Evolutionary conservation across 2,113 vertebrate genomes (phyloP).

Genomic region (Microtus richardsoni): DNA sequence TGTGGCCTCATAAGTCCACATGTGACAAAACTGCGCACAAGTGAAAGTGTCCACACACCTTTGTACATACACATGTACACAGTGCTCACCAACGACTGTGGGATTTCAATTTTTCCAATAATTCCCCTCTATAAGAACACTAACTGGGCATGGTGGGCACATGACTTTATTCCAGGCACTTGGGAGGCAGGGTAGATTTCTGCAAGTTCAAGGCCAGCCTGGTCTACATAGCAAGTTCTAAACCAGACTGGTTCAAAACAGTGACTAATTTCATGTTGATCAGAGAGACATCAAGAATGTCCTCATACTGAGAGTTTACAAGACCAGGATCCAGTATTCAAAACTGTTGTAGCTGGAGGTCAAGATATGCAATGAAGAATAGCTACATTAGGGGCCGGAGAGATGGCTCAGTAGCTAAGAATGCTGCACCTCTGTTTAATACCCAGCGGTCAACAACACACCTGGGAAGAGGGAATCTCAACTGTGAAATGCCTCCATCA

Average conservation of each 20-base stretch:
- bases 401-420: not conserved
- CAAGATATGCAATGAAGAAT: constrained; percentile 53
- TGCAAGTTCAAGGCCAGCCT: not conserved
- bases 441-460: not conserved
- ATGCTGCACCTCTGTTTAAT: not conserved
- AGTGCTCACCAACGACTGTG: not conserved
- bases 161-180: not conserved
- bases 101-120: not conserved
- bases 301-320: not conserved
- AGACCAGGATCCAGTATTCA: not conserved
- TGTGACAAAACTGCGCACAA: not conserved
- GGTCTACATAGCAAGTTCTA: not conserved
- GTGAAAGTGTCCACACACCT: not conserved
- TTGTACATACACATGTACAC: not conserved
- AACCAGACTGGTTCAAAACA: not conserved
- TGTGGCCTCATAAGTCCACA: not conserved
- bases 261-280: not conserved
- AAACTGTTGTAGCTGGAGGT: not conserved
- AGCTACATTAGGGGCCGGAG: not conserved
- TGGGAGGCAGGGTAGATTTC: not conserved
- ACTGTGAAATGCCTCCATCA: not conserved
- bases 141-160: not conserved
- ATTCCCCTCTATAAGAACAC: not conserved
- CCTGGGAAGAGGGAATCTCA: not conserved
- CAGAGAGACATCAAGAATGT: not conserved